Base-by-base conservation (phyloP, 2,113 vertebrate species). In the Furnarius figulus region DNA sequence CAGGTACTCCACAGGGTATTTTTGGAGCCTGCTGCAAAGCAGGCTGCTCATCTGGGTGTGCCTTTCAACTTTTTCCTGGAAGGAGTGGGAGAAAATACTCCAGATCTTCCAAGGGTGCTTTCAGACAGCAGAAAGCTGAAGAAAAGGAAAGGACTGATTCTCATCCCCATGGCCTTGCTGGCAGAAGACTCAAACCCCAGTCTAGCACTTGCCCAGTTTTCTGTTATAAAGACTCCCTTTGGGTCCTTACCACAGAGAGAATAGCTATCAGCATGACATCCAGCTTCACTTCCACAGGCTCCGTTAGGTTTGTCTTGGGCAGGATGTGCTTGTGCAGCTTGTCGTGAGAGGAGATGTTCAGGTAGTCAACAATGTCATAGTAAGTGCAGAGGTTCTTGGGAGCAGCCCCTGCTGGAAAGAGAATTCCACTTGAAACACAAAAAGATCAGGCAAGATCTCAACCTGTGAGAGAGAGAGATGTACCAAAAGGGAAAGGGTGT, bases 371-470 rank as follows among this genome's bases (percentile, higher is more conserved):
- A 7, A 99, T 93, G 31, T 87, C 35, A 6, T 87, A 61, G 65
- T 98, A 98, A 12, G 97, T 98, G 91, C 98, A 99, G 86, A 87
- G n/a, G n/a, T 90, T 52, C 22, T 78, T 68, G 2, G 77, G 91
- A 59, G 67, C 84, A 80, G 73, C 77, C 73, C 81, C 96, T 74
- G 89, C 87, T 66, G 30, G 58, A 62, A 44, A 80, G 62, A 68
- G 20, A 62, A 79, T 39, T 44, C 37, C 83, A 20, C n/a, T 73
- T 42, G 16, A 59, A 55, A 86, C 35, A 59, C n/a, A 18, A 39
- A 63, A 67, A 22, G 39, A 50, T 37, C 62, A 24, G 82, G 25
- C 11, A 58, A 82, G 56, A 35, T 50, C 78, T 42, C 39, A 71
- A 7, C 30, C 55, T 27, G 20, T 3, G 47, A 18, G 63, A 86